Evolutionary conservation across 2,113 vertebrate species (phyloP), one percentile per base, ranked within the genome.

Genomic region (Neoarius graeffei): DNA sequence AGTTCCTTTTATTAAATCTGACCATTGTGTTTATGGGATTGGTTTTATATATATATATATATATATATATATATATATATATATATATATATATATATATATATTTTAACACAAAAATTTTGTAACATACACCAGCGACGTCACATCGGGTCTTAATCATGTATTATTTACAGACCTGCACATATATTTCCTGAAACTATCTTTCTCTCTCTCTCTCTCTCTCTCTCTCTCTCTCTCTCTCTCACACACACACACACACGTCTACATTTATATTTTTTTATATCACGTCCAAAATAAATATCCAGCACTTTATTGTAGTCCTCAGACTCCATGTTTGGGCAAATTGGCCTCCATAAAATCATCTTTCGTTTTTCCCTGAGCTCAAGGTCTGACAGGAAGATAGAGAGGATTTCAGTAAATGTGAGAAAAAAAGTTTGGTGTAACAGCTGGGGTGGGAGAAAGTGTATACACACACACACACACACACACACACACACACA

Each of bases 381-480:
- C 67, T 88, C 86, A 84, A 83, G 81, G 85, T 77, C 71, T 91
- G 66, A 90, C 84, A 25, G 42, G 15, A 52, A 74, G 86, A 87
- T 83, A 81, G 84, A 89, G 67, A 27, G 71, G 19, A 74, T 77
- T 86, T 84, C 60, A 77, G 50, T 77, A 76, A 19, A 85, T 76
- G 90, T 94, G 94, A 90, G 94, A 94, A 92, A 81, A 81, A 90
- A 71, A 83, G 86, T 88, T 84, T 87, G 93, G 92, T 92, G 91
- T 86, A 88, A 90, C 93, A 94, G 90, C 94, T 95, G 94, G 56
- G 3, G 20, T 52, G 27, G 56, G 27, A 30, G 8, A 23, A n/a
- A 17, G 25, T 27, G 52, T 27, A 79, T 1, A 2, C 3, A 74
- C 7, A 74, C 67, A 71, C 27, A 69, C 67, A 35, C 67, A 71